Base-by-base conservation (phyloP, 1,140 invertebrate genomes). In the Psix sp. region DNA sequence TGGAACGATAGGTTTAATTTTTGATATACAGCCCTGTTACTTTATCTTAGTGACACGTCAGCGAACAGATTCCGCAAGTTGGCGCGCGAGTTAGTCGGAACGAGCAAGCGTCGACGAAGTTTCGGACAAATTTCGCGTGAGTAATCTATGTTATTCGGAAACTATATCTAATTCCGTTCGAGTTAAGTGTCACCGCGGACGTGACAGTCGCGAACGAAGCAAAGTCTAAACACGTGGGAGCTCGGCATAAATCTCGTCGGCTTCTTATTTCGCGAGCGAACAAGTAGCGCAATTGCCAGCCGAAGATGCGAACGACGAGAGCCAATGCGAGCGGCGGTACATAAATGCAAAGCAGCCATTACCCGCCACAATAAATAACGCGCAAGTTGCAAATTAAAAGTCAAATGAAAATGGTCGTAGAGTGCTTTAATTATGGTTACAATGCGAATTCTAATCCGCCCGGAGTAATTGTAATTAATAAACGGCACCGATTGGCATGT, bases 381-480 rank as follows among this genome's bases (percentile, higher is more conserved):
- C 36, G 35, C 52, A 36, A 38, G 36, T 59, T 39, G 68, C 59
- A 72, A 72, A 72, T 72, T 65, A 72, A 65, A 72, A 72, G 68
- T 45, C 68, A 72, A 74, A 66, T 74, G 54, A 66, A 66, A 74
- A 74, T 62, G 35, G 62, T 43, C 31, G 24, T 17, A 20, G 60
- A 62, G 56, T 62, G 42, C 60, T 62, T 74, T 66, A 74, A 62
- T 74, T 66, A 74, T 38, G 49, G 60, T 66, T 66, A 66, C 62
- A 60, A 67, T 63, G 33, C 43, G 59, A 65, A 54, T 59, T 59
- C 57, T 74, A 74, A 74, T 74, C 57, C 54, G 26, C 52, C 56
- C 54, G 46, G 38, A 68, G 65, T 74, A 68, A 74, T 70, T 74
- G 65, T 65, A 74, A 74, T 74, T 74, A 68, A 74, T 74, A 68